These are phyloP conservation scores for Gisinianus flammeolus DNA, from an alignment of 2,888 invertebrate genomes.

Conservation along the genomic window DNA sequence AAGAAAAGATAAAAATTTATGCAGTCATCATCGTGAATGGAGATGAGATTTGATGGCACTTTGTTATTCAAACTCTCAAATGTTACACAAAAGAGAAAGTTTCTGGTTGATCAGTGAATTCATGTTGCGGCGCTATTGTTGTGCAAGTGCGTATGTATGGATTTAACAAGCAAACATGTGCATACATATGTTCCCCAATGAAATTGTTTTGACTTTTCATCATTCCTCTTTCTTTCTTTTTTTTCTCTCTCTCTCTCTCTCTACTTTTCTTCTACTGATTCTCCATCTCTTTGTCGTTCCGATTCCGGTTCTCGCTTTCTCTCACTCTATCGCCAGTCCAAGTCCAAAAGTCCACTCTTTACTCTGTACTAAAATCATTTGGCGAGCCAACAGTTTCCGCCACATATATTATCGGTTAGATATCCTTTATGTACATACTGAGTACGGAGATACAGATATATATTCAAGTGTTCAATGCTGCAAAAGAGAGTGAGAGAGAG, in stretches of 20 bases:
- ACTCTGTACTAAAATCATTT: slow-evolving; percentile 32
- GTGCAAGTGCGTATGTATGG: too few relatives aligned
- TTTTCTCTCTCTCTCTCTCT: not conserved
- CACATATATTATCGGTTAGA: slow-evolving; percentile 43
- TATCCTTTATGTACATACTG: not conserved
- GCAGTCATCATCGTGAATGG: slow-evolving; percentile 11
- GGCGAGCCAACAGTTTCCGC: slow-evolving; percentile 41
- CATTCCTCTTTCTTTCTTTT: slow-evolving; percentile 19
- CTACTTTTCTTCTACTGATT: too few relatives aligned
- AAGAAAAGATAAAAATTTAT: slow-evolving; percentile 16
- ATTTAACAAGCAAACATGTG: not conserved
- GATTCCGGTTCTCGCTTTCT: slow-evolving; percentile 2
- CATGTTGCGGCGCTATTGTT: too few relatives aligned
- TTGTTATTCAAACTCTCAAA: not conserved
- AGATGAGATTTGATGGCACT: slow-evolving; percentile 1
- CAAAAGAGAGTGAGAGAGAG: not conserved
- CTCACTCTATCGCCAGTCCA: slow-evolving; percentile 16
- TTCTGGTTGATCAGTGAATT: too few relatives aligned
- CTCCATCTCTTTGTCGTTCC: too few relatives aligned
- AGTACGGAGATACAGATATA: not conserved
- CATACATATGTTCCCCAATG: slow-evolving; percentile 7
- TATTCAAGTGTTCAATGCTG: not conserved
- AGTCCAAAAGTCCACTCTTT: not conserved
- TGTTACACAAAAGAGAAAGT: too few relatives aligned
- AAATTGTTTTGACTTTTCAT: slow-evolving; percentile 5